Percentiles rank a stretch among this genome's conserved stretches.
These are phyloP conservation scores for Oscheius sp. DNA, from an alignment of 2,888 invertebrate species.

Conservation along the genomic window DNA sequence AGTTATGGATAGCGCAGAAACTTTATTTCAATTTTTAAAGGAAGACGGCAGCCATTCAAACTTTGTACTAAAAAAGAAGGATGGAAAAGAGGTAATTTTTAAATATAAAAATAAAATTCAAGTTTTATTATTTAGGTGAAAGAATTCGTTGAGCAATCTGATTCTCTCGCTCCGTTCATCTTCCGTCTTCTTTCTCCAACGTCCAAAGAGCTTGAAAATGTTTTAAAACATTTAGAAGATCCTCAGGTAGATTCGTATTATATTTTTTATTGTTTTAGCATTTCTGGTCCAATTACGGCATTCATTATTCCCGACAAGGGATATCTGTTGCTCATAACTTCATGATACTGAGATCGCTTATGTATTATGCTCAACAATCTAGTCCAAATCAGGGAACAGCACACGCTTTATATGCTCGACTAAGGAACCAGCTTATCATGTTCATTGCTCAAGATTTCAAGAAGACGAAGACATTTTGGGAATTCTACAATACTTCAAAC, in stretches of 20 bases:
- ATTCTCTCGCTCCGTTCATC: neutral
- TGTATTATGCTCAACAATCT: conserved; percentile 23
- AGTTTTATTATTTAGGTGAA: neutral
- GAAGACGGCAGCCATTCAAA: neutral
- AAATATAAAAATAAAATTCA: neutral
- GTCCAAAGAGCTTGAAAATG: conserved; percentile 1
- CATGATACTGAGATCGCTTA: conserved; percentile 8
- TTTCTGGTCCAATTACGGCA: conserved; percentile 19
- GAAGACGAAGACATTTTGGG: conserved; percentile 27
- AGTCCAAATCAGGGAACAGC: conserved; percentile 33
- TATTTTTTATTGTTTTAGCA: neutral
- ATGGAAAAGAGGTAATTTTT: neutral
- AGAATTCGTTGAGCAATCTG: neutral
- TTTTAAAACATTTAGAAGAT: neutral
- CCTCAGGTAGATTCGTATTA: neutral
- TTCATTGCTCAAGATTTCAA: conserved; percentile 36
- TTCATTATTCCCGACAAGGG: neutral
- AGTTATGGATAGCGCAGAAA: neutral
- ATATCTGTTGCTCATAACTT: conserved; percentile 10
- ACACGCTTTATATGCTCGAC: conserved; percentile 34
- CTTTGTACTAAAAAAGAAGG: neutral
- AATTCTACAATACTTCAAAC: conserved; percentile 5
- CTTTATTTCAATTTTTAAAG: neutral
- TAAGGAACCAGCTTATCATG: conserved; percentile 40
- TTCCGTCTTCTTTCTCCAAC: neutral